Conservation (phyloP, 2,888 invertebrate genomes). For the Villa cingulata region DNA sequence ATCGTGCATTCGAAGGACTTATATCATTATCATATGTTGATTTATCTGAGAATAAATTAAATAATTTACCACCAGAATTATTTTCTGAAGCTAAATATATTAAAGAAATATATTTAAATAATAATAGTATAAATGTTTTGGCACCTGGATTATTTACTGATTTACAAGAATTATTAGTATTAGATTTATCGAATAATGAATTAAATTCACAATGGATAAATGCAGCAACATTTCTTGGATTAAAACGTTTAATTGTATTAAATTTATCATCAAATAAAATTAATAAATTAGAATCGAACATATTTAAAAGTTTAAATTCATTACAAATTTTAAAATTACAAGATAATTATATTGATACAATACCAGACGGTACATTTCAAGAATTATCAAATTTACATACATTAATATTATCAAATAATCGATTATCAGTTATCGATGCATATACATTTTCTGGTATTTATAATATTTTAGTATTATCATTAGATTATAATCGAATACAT, state of each 20-base stretch:
- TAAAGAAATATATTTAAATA: conserved; percentile 77
- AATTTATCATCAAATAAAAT: conserved; percentile 77
- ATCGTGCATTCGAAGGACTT: conserved; percentile 67
- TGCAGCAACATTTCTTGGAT: conserved; percentile 68
- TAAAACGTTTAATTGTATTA: conserved; percentile 72
- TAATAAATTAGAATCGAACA: conserved; percentile 65
- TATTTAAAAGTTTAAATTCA: conserved; percentile 72
- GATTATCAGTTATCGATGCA: conserved; percentile 66
- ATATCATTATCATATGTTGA: conserved; percentile 71
- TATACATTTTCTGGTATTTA: conserved; percentile 75
- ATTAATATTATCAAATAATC: conserved; percentile 72
- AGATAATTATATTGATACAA: conserved; percentile 67
- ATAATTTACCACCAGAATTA: conserved; percentile 71
- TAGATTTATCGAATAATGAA: conserved; percentile 75
- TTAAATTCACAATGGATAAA: conserved; percentile 78
- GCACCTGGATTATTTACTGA: conserved; percentile 74
- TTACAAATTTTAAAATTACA: conserved; percentile 73
- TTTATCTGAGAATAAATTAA: conserved; percentile 79
- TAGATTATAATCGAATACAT: conserved; percentile 73
- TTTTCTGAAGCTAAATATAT: conserved; percentile 70
- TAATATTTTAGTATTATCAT: conserved; percentile 65
- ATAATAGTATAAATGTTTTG: conserved; percentile 77
- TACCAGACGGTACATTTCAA: conserved; percentile 75
- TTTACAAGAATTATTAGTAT: conserved; percentile 59
- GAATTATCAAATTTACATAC: conserved; percentile 84